Percentiles rank a stretch among this genome's conserved stretches.
Evolutionary conservation across 2,888 invertebrate genomes (phyloP).

Genomic region (Macrosiphum euphorbiae): DNA sequence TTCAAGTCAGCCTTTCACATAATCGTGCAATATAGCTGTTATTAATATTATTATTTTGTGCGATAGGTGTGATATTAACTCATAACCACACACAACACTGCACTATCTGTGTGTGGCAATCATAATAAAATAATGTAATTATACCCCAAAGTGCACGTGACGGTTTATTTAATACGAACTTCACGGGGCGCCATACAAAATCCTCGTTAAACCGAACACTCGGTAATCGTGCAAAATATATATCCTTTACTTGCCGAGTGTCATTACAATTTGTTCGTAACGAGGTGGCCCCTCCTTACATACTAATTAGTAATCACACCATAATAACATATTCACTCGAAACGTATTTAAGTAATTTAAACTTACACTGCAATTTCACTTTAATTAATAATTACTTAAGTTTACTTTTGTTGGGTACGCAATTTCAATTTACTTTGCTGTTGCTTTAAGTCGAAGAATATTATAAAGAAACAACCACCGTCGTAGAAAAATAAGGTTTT

Average conservation of each 20-base stretch:
- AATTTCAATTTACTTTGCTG: neutral
- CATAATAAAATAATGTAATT: slow-evolving; percentile 44
- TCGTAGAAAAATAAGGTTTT: neutral
- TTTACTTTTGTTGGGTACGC: neutral
- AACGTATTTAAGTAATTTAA: slow-evolving; percentile 35
- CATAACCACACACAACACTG: neutral
- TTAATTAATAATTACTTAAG: slow-evolving; percentile 14
- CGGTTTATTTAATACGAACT: slow-evolving; percentile 46
- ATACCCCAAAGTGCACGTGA: slow-evolving; percentile 15
- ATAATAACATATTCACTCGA: slow-evolving; percentile 5
- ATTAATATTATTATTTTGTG: slow-evolving; percentile 2
- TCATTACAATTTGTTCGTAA: neutral
- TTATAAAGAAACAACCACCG: neutral
- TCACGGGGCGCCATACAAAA: neutral
- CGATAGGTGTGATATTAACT: neutral
- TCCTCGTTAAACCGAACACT: slow-evolving; percentile 35
- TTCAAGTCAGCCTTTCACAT: neutral
- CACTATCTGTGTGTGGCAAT: neutral
- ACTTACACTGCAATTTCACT: neutral
- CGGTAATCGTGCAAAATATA: neutral
- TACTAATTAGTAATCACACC: slow-evolving; percentile 25
- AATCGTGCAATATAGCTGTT: neutral
- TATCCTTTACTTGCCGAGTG: slow-evolving; percentile 24
- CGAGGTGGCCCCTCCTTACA: neutral
- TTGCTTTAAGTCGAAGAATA: neutral